Evolutionary conservation across 2,888 invertebrate species (phyloP), one percentile per base, ranked within the genome.

Genomic region (Disparrhopalites patrizii): DNA sequence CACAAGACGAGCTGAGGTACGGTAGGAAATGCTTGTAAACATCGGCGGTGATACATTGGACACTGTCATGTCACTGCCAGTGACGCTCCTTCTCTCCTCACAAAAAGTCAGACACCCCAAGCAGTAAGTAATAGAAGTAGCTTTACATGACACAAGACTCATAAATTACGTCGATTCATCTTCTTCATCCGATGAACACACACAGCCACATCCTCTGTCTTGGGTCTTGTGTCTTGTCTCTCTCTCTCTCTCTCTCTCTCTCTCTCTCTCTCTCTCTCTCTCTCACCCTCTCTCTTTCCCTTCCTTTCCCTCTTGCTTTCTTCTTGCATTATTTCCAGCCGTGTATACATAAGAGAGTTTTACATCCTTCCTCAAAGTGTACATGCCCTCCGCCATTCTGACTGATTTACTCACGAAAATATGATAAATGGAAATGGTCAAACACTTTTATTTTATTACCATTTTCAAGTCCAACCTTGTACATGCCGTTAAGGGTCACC

Each of bases 111-210:
- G 61, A 50, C 31, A 60, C 18, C 15, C 25, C 31, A 47, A 3
- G 25, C 31, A 33, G 36, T 51, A 51, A 61, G 61, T 61, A 51
- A 61, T 51, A 61, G 61, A 23, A 61, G 50, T 51, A 27, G 51
- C 33, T 51, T 47, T 61, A 50, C 61, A 61, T 64, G 57, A 64
- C 64, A 56, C 28, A 18, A 43, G 36, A n/a, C 64, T 57, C 64
- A 56, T 56, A 56, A 56, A 64, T 64, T 55, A 64, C 57, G 18
- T 18, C 56, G n/a, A 64, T 64, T 64, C 50, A 64, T 64, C 55
- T 64, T 57, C 56, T 36, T 64, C 56, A 47, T 55, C 28, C 57
- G 4, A 23, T 47, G 31, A 25, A 13, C 23, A 50, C 50, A 61
- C 28, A 50, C 33, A 40, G 3, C 25, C 23, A 33, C 23, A 57